Evolutionary conservation across 2,113 vertebrate species (phyloP), one percentile per base, ranked within the genome.

Genomic region (Monopterus albus): DNA sequence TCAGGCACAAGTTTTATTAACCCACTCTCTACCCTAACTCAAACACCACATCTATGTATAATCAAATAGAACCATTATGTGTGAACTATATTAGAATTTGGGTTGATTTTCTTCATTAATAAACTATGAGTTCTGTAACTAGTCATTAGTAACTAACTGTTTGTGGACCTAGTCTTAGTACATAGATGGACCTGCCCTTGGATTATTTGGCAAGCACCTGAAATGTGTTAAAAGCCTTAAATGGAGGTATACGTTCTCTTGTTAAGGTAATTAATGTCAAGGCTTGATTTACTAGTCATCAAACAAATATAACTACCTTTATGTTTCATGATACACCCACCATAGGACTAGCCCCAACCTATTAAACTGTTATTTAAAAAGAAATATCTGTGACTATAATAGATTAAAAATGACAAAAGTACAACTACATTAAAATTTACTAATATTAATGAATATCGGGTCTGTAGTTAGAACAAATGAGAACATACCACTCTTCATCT

Each of bases 401-500:
- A 47, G 7, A 33, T 42, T 6, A 53, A 56, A 9, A 47, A 52
- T n/a, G 6, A 57, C 9, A 15, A 7, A 0, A 50, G 20, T 7
- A 46, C 33, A 12, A 36, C 28, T 49, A 71, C 14, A 46, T 18
- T 20, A 28, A 53, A 62, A 40, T 6, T 43, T 58, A 66, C n/a
- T 15, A 10, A 50, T 47, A 49, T 25, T 28, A 11, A 46, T 38
- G 28, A 57, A 25, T 15, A 36, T 1, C 2, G 17, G 2, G 50
- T 42, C 29, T 25, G 1, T 11, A 47, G 29, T 39, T 57, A 75
- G 69, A 35, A 51, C 38, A 79, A 70, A 42, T 69, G 45, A 75
- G 66, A 58, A 73, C 96, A 86, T 94, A 98, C 96, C 96, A 98
- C 94, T 98, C 96, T 89, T 98, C 96, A 21, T 96, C 96, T 89